Evolutionary conservation across 2,113 vertebrate genomes (phyloP).

Genomic region (Nipponia nippon): DNA sequence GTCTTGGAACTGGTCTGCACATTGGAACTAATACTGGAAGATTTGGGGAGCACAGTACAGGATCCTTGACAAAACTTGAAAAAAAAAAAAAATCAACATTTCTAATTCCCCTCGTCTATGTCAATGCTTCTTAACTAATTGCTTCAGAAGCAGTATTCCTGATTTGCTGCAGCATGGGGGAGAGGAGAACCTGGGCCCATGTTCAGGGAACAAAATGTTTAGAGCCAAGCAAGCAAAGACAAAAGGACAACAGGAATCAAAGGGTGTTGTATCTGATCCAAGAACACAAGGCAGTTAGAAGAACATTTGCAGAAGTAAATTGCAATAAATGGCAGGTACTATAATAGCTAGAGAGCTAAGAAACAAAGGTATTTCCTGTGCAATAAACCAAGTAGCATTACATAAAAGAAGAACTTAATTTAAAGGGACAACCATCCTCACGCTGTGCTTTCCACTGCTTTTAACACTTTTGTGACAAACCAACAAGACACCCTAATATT

Average conservation of each 20-base stretch:
- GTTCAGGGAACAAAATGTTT: conserved; percentile 4
- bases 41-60: background rate
- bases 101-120: background rate
- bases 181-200: background rate
- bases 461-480: background rate
- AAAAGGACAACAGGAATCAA: conserved; percentile 18
- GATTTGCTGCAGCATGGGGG: background rate
- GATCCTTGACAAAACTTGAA: background rate
- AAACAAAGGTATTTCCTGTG: background rate
- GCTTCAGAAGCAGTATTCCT: background rate
- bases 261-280: background rate
- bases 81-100: background rate
- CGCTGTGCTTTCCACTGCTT: background rate
- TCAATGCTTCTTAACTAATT: background rate
- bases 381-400: background rate
- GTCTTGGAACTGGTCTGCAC: background rate
- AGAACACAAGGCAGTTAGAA: background rate
- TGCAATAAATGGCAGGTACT: background rate
- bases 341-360: background rate
- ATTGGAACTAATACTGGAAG: background rate
- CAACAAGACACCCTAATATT: background rate
- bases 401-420: background rate
- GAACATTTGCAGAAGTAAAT: background rate
- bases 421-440: background rate
- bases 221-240: conserved; percentile 17